Conservation (phyloP, 1,140 invertebrate genomes). For the Drosophila oshimai region DNA sequence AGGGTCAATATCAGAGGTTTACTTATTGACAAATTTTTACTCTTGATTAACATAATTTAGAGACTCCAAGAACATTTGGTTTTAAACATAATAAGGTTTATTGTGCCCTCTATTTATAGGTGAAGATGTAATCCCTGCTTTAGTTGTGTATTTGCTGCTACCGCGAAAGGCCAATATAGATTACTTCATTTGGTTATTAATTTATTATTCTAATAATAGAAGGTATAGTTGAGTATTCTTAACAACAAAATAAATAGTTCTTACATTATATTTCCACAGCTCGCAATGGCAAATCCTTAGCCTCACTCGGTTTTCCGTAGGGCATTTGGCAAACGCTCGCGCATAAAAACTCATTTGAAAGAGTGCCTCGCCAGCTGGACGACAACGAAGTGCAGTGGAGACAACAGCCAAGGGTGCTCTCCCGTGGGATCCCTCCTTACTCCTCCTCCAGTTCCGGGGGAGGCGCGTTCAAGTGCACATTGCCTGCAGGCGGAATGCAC, state of each 20-base stretch:
- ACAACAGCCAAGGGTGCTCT: constrained; percentile 42
- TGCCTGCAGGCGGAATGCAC: constrained; percentile 55
- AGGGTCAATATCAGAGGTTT: too few relatives aligned
- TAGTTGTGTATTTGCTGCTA: neutral
- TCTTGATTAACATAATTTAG: neutral
- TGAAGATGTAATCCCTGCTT: neutral
- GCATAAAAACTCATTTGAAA: constrained; percentile 79
- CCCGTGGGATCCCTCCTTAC: neutral
- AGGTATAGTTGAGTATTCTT: neutral
- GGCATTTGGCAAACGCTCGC: constrained; percentile 53
- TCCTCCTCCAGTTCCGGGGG: constrained; percentile 1
- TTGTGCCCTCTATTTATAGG: neutral
- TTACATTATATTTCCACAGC: neutral
- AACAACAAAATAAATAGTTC: neutral
- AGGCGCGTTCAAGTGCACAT: constrained; percentile 62
- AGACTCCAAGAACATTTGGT: neutral
- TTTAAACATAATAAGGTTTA: neutral
- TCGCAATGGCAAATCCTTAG: constrained; percentile 4
- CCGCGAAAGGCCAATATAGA: neutral
- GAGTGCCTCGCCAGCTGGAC: constrained; percentile 61
- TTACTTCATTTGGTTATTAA: neutral
- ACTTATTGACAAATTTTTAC: neutral
- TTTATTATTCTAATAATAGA: neutral
- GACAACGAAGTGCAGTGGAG: constrained; percentile 49
- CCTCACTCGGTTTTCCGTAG: constrained; percentile 10